Percentiles rank a stretch among this genome's conserved stretches.
Evolutionary conservation across 1,140 invertebrate genomes (phyloP).

Genomic region (Samia ricini): DNA sequence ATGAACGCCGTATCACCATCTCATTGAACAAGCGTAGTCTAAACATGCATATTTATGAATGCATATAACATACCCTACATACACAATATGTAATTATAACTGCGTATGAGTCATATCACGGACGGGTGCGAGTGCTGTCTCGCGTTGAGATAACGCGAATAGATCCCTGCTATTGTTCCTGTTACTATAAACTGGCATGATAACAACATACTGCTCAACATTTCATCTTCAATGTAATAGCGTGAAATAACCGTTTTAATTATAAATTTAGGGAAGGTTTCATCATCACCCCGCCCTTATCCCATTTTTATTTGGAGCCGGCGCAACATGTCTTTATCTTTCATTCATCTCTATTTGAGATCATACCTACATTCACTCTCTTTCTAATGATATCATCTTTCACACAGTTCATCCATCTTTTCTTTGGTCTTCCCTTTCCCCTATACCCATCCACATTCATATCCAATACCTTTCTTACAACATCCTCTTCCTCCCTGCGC

Average conservation of each 20-base stretch:
- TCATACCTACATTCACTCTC: too few species aligned
- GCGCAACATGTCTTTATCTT: too few species aligned
- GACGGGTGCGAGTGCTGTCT: background rate
- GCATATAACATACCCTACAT: background rate
- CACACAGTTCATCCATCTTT: too few species aligned
- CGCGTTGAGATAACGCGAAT: constrained; percentile 28
- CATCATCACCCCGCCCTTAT: too few species aligned
- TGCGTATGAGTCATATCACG: constrained; percentile 21
- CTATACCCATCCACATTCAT: too few species aligned
- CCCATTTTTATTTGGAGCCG: too few species aligned
- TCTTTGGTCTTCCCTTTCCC: too few species aligned
- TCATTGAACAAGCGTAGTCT: background rate
- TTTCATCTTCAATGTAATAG: constrained; percentile 11
- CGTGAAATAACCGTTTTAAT: background rate
- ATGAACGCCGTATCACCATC: background rate
- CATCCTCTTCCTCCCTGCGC: too few species aligned
- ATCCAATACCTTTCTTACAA: too few species aligned
- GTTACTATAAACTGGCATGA: constrained; percentile 34
- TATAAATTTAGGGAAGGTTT: background rate
- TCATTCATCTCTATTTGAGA: too few species aligned
- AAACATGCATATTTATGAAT: constrained; percentile 6
- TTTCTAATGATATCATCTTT: too few species aligned
- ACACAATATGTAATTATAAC: constrained; percentile 1
- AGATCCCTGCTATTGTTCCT: constrained; percentile 31
- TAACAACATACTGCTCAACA: constrained; percentile 23